Percentiles rank a stretch among this genome's conserved stretches.
Evolutionary conservation across 1,140 invertebrate genomes (phyloP).

Genomic region (Drosophila parabipectinata): DNA sequence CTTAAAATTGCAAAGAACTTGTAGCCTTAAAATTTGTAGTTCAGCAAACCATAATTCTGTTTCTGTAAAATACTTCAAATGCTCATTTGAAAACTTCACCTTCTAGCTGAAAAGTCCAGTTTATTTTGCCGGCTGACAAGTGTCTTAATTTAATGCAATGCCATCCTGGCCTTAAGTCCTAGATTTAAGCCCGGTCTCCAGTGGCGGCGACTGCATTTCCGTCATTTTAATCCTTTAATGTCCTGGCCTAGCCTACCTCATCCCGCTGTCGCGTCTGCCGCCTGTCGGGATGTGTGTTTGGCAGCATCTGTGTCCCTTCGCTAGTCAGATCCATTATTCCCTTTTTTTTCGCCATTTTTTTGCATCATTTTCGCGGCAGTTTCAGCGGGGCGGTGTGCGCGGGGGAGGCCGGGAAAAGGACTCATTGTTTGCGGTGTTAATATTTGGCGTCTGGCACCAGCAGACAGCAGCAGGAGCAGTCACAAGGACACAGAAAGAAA

Average conservation of each 20-base stretch:
- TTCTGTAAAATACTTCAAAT: too few relatives aligned
- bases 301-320: constrained; percentile 40
- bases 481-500: constrained; percentile 8
- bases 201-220: constrained; percentile 50
- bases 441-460: constrained; percentile 77
- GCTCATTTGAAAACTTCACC: too few relatives aligned
- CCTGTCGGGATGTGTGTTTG: constrained; percentile 22
- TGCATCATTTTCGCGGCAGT: constrained; percentile 36
- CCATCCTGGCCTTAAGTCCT: constrained; percentile 11
- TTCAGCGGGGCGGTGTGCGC: constrained; percentile 1
- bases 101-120: not conserved
- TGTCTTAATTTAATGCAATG: constrained; percentile 19
- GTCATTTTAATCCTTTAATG: constrained; percentile 68
- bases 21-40: too few relatives aligned
- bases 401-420: constrained; percentile 17
- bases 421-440: constrained; percentile 78
- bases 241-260: constrained; percentile 10
- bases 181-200: constrained; percentile 20
- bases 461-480: constrained; percentile 33
- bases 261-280: constrained; percentile 4
- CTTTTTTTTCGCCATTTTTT: constrained; percentile 19
- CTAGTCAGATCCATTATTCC: constrained; percentile 56
- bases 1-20: too few relatives aligned
- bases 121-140: not conserved
- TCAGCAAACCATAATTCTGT: too few relatives aligned